Conservation (phyloP, 2,888 invertebrate species). For the Calephelis perditalis region DNA sequence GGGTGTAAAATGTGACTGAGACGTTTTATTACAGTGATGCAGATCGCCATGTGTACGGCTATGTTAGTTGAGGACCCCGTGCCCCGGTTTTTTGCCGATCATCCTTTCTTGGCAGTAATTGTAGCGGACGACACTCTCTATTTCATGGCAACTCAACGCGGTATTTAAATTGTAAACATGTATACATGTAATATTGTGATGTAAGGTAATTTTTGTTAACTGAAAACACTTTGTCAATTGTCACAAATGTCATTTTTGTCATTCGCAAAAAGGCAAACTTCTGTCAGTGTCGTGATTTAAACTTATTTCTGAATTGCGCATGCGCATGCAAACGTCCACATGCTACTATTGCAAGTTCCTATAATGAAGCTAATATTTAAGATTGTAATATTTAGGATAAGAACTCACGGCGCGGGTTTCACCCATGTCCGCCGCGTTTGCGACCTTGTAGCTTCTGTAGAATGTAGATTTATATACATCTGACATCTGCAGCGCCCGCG, state of each 20-base stretch:
- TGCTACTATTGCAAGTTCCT: too few relatives aligned
- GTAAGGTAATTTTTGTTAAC: constrained; percentile 1
- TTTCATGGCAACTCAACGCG: constrained; percentile 45
- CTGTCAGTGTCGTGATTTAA: too few relatives aligned
- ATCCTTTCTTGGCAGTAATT: constrained; percentile 50
- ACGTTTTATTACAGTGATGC: constrained; percentile 49
- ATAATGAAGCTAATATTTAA: too few relatives aligned
- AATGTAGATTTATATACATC: too few relatives aligned
- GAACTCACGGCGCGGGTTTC: too few relatives aligned
- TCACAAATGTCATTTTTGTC: neutral
- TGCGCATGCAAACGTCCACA: too few relatives aligned
- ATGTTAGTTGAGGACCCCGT: constrained; percentile 40
- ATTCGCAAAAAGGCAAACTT: too few relatives aligned
- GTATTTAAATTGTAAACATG: constrained; percentile 25
- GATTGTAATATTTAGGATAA: too few relatives aligned
- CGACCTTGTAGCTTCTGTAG: too few relatives aligned
- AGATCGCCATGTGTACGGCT: constrained; percentile 39
- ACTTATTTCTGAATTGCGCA: too few relatives aligned
- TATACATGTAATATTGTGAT: constrained; percentile 1
- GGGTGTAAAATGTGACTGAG: constrained; percentile 15
- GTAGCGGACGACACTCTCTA: constrained; percentile 38
- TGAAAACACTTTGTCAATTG: constrained; percentile 7
- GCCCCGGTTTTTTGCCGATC: constrained; percentile 48
- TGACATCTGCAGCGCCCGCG: too few relatives aligned
- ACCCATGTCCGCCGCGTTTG: too few relatives aligned